Percentiles rank a stretch among this genome's conserved stretches.
These are phyloP conservation scores for Macrobrachium rosenbergii DNA, from an alignment of 1,140 invertebrate genomes.

Conservation along the genomic window DNA sequence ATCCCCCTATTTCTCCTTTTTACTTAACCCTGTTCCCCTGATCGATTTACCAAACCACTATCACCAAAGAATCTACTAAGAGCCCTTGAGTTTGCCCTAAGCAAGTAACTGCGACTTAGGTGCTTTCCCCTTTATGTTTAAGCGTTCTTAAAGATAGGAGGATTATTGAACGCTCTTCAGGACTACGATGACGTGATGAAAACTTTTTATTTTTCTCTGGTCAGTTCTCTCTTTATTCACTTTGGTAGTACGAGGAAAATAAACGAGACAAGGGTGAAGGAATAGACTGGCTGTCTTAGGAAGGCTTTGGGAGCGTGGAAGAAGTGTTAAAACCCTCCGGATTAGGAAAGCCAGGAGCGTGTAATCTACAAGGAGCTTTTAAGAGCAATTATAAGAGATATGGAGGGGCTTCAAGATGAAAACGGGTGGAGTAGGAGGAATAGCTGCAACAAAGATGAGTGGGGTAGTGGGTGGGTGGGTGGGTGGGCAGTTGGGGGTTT, in stretches of 20 bases:
- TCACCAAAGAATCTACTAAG: neutral
- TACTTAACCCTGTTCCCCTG: neutral
- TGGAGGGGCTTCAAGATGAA: neutral
- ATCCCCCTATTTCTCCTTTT: neutral
- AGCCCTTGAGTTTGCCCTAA: neutral
- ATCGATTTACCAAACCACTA: neutral
- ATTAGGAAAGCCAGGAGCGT: constrained; percentile 10
- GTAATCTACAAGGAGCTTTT: constrained; percentile 30
- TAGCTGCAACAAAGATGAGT: neutral
- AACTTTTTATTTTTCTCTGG: too few species aligned
- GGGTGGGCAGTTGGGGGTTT: too few species aligned
- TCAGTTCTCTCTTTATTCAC: neutral
- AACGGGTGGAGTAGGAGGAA: neutral
- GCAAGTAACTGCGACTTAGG: neutral
- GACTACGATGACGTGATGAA: too few species aligned
- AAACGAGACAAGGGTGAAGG: neutral
- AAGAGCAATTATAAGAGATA: constrained; percentile 29
- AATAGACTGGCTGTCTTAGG: neutral
- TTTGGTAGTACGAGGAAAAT: neutral
- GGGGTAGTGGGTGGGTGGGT: too few species aligned
- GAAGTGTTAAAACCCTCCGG: neutral
- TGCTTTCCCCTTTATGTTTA: neutral
- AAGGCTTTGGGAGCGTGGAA: constrained; percentile 9
- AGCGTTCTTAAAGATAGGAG: too few species aligned
- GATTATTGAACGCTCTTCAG: too few species aligned